phyloP scores from a whole-genome alignment of 2,797 vertebrate species.

The Enteromius argenteus region DNA sequence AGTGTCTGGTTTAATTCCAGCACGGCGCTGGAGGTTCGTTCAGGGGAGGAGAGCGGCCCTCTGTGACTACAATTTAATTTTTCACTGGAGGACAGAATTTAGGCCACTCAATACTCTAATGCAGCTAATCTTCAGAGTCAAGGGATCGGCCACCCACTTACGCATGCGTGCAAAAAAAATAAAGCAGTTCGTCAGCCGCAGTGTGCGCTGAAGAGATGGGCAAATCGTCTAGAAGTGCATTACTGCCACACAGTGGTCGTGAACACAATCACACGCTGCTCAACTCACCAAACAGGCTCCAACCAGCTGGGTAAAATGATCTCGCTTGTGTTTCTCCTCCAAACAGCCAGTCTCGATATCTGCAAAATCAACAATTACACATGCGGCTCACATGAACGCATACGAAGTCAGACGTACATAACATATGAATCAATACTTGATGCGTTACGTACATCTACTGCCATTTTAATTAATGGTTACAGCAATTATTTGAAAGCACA shows the following conservation, averaged over 20 bases:
- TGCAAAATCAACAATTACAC: conserved; percentile 64
- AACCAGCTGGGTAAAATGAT: conserved; percentile 95
- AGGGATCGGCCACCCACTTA: conserved; percentile 42
- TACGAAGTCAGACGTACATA: background rate
- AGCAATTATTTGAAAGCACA: background rate
- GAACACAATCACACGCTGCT: background rate
- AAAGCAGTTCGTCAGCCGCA: conserved; percentile 31
- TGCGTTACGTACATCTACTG: background rate
- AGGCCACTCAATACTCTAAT: conserved; percentile 57
- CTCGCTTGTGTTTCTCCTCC: conserved; percentile 97
- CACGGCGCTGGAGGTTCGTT: conserved; percentile 37
- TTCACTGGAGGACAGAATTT: conserved; percentile 56
- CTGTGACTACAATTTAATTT: conserved; percentile 42
- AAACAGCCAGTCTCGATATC: conserved; percentile 97
- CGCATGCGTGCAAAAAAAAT: conserved; percentile 10
- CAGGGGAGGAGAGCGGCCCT: conserved; percentile 24
- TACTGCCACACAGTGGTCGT: conserved; percentile 63
- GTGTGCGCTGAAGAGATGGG: background rate
- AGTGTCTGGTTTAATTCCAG: conserved; percentile 51
- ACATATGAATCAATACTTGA: background rate
- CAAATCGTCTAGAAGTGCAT: conserved; percentile 34
- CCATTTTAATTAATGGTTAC: background rate
- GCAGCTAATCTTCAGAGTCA: conserved; percentile 59
- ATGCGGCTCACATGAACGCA: background rate
- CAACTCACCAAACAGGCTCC: conserved; percentile 95